Conservation (phyloP, 92 coral and sea anemone genomes). For the Muricea muricata region DNA sequence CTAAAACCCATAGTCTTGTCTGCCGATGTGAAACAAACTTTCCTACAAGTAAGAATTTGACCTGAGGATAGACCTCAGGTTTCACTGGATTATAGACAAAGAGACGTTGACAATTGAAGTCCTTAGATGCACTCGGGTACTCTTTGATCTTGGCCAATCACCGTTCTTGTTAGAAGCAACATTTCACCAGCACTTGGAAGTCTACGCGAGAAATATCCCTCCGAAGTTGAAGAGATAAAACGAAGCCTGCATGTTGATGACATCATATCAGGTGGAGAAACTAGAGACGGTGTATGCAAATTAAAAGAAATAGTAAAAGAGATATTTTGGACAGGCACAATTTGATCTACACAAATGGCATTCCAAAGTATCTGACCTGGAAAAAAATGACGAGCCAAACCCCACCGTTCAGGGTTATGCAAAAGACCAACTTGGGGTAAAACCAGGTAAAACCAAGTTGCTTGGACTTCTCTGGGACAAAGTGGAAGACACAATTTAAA, state of each 20-base stretch:
- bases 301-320: neutral
- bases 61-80: neutral
- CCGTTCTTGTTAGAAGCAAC: neutral
- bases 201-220: neutral
- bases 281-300: neutral
- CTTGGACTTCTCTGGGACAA: conserved; percentile 27
- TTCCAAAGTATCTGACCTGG: conserved; percentile 23
- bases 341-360: conserved; percentile 42
- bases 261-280: neutral
- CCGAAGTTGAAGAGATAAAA: neutral
- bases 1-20: neutral
- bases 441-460: neutral
- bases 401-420: conserved; percentile 16
- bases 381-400: neutral
- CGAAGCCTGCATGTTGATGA: neutral
- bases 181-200: neutral
- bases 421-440: conserved; percentile 29
- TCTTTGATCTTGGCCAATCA: neutral
- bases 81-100: neutral
- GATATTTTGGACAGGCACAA: conserved; percentile 2
- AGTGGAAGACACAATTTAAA: neutral
- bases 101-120: neutral
- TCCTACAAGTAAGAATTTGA: neutral
- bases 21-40: neutral
- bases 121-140: neutral